Evolutionary conservation across 2,797 vertebrate genomes (phyloP).

Genomic region (Anguilla obscura): DNA sequence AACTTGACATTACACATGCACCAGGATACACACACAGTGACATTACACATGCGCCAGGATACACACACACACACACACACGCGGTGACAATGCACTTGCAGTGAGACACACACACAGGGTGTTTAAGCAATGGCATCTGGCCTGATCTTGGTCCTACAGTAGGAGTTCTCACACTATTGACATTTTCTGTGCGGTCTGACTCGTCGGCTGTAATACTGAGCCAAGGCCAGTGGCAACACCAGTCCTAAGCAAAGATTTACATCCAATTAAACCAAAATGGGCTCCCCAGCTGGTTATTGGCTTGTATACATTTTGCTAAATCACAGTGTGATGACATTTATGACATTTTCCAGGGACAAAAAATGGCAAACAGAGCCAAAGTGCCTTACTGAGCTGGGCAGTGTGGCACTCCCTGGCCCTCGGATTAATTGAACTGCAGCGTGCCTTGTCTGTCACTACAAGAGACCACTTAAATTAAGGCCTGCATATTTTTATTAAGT

Average conservation of each 20-base stretch:
- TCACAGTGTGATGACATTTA: background rate
- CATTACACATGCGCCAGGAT: no score
- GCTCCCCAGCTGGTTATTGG: background rate
- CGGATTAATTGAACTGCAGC: background rate
- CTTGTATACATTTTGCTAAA: background rate
- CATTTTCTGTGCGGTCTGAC: background rate
- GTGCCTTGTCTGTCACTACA: background rate
- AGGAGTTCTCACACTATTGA: background rate
- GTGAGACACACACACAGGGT: background rate
- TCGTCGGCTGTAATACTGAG: background rate
- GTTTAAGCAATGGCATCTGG: background rate
- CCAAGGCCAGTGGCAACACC: conserved; percentile 12
- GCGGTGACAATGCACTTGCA: no score
- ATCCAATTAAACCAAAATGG: background rate
- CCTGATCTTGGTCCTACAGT: background rate
- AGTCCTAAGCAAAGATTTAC: background rate
- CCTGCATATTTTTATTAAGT: background rate
- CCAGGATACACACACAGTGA: background rate
- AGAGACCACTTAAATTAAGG: background rate
- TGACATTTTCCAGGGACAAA: background rate
- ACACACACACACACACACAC: background rate
- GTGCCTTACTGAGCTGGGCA: background rate
- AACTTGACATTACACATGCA: conserved; percentile 7
- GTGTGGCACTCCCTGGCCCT: background rate
- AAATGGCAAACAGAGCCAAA: background rate